Conservation (phyloP, 2,113 vertebrate species). For the Plecturocebus donacophilus region DNA sequence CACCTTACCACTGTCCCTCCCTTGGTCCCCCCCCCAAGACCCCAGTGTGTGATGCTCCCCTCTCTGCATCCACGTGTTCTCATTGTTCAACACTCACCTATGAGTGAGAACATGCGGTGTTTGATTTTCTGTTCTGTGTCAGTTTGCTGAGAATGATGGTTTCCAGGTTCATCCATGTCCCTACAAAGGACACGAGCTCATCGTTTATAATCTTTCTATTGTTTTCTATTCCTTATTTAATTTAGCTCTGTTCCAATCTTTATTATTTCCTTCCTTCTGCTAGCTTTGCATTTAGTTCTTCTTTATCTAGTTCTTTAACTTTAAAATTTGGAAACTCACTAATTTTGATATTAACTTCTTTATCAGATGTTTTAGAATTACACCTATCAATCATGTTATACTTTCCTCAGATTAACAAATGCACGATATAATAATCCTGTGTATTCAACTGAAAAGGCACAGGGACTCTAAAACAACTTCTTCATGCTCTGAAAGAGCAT, state of each 20-base stretch:
- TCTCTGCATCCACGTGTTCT: too few relatives aligned
- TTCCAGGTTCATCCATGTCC: too few relatives aligned
- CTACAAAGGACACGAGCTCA: too few relatives aligned
- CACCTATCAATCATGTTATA: not conserved
- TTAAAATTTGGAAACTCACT: not conserved
- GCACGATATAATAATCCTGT: not conserved
- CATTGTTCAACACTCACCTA: too few relatives aligned
- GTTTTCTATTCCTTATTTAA: not conserved
- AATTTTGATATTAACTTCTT: not conserved
- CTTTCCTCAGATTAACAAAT: not conserved
- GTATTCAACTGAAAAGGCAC: not conserved
- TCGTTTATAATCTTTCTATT: not conserved
- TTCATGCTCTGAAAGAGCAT: not conserved
- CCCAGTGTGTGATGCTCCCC: too few relatives aligned
- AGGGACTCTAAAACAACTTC: not conserved
- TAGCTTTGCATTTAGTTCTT: not conserved
- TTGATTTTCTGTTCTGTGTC: too few relatives aligned
- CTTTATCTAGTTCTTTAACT: not conserved
- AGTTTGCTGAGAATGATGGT: too few relatives aligned
- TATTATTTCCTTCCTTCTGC: not conserved
- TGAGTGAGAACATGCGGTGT: too few relatives aligned
- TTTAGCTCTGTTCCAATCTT: not conserved
- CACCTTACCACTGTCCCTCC: too few relatives aligned
- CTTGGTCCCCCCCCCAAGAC: too few relatives aligned
- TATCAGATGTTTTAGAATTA: not conserved